Evolutionary conservation across 2,797 vertebrate species (phyloP), one percentile per base, ranked within the genome.

Genomic region (Fistularia tabacaria): DNA sequence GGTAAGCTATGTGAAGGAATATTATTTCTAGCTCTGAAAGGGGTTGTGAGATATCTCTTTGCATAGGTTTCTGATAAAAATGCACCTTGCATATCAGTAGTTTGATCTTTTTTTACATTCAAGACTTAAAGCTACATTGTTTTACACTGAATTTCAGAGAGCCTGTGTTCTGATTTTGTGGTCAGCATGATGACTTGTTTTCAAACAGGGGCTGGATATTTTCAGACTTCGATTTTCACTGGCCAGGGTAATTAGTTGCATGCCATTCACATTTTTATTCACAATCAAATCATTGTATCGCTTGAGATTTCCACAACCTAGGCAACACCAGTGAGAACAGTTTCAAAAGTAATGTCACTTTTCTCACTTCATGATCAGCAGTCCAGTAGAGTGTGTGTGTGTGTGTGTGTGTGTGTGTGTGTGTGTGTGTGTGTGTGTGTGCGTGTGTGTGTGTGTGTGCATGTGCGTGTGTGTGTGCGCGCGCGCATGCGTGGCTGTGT

Each of bases 21-120:
- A 81, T 74, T 50, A 84, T 86, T 79, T 67, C 65, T 81, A 79
- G 25, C 25, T 25, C 25, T 25, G 25, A 25, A 25, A 25, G 25
- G 25, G 5, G 25, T 25, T 25, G 25, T 25, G 25, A 25, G 25
- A 5, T 2, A 5, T 25, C 2, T 2, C 5, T 25, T 25, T 25
- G 25, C 25, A 25, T 25, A 5, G 2, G 5, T 3, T 25, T 25
- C 25, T 25, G 25, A 5, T 25, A 25, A 25, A 25, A 25, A 25
- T 3, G 25, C 25, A 25, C 25, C 2, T 25, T 3, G 25, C 2
- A 25, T 25, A 5, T 25, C 25, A 25, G 25, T 25, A 25, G 25
- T 25, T 25, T 25, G 5, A 25, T 3, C 25, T 25, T 25, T 25
- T 25, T 25, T 25, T 25, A 25, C 2, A 25, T 25, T 25, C 25